A percentile compares a stretch with the other conserved stretches of the same genome.
phyloP scores from a whole-genome alignment of 2,113 vertebrate genomes.

The Oenanthe oenanthe region DNA sequence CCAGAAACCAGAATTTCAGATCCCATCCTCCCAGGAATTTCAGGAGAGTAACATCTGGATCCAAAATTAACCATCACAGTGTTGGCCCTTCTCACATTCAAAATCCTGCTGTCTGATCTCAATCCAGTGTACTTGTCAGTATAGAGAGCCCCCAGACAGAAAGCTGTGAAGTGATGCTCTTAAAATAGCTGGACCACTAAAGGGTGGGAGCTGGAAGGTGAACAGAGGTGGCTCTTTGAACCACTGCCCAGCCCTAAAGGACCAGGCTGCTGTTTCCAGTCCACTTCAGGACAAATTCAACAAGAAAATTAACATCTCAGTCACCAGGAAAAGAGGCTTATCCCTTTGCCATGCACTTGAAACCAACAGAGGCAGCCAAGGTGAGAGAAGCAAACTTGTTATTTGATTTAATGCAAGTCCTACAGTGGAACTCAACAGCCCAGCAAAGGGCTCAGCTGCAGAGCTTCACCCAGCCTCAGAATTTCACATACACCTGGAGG shows the following conservation, averaged over 20 bases:
- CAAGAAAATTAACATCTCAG: not conserved
- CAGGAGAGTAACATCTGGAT: not conserved
- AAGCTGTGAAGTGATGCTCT: not conserved
- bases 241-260: not conserved
- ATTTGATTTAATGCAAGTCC: fast-evolving
- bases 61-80: not conserved
- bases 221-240: not conserved
- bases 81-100: not conserved
- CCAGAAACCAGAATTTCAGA: not conserved
- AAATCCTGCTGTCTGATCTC: not conserved
- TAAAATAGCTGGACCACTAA: not conserved
- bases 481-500: not conserved
- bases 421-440: not conserved
- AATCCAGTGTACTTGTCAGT: not conserved
- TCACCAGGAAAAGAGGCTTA: not conserved
- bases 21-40: not conserved
- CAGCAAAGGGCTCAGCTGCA: not conserved
- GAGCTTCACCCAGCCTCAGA: not conserved
- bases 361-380: not conserved
- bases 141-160: not conserved
- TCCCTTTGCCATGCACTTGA: not conserved
- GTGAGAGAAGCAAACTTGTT: not conserved
- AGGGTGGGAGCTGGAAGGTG: not conserved
- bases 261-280: not conserved
- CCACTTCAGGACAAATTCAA: not conserved